Base-by-base conservation (phyloP, 2,888 invertebrate genomes). In the Melanotus villosus region DNA sequence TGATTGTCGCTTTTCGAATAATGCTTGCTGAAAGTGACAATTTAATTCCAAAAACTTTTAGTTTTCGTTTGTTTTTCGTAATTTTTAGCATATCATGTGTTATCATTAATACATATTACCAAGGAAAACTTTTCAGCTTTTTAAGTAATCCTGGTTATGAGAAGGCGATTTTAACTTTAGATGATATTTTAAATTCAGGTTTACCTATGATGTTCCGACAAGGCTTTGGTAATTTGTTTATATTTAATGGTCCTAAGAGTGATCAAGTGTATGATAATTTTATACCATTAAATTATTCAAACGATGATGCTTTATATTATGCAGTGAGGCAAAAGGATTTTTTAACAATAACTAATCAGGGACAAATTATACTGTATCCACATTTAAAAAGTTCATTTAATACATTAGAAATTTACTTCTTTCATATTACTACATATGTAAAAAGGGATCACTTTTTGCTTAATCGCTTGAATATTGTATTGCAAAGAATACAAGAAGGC, bases 71-170 rank as follows among this genome's bases (percentile, higher is more conserved):
- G 6, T 38, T 63, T 6, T 56, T 57, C 12, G 1, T 45, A 0
- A 9, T 57, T 1, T 63, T 45, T 10, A 50, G 38, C 16, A 10
- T 57, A 4, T 14, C 32, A 3, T 19, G 38, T 26, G 19, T 68
- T 16, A 16, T 68, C n/a, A 14, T 63, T 7, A 34, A 47, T n/a
- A 68, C 63, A 0, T 36, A 23, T n/a, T 68, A 63, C 14, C 57
- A 47, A 14, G 68, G 68, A 0, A 68, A 63, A 16, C 26, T 68
- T 6, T 68, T 68, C 14, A 12, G n/a, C 14, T 63, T 57, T 6
- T 32, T 68, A 9, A 47, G 38, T 14, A 36, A 68, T 30, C 68
- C 68, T 9, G 63, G 68, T 43, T 14, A 36, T 7, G 68, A 68
- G 43, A 36, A 32, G 19, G 38, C 16, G 5, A 26, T 68, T 5